Evolutionary conservation across 2,888 invertebrate genomes (phyloP).

Genomic region (Tupiocoris notatus): DNA sequence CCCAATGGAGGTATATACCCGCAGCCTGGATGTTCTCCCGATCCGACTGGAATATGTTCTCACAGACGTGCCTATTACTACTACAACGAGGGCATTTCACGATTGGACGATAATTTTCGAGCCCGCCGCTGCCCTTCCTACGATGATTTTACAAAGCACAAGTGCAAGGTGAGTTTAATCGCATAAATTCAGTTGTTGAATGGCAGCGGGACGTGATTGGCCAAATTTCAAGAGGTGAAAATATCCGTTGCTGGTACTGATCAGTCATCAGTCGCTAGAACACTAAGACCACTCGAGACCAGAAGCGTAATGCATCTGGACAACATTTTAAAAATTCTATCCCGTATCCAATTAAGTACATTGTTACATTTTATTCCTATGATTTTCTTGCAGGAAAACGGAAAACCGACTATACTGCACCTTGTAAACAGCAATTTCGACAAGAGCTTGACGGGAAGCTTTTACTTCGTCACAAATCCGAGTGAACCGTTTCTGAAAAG

Average conservation of each 20-base stretch:
- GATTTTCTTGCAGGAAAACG: conserved; percentile 29
- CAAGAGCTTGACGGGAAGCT: conserved; percentile 48
- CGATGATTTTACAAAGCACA: conserved; percentile 15
- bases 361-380: no score
- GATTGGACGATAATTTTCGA: conserved; percentile 49
- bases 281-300: no score
- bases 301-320: no score
- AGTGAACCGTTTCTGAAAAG: conserved; percentile 47
- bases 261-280: not conserved
- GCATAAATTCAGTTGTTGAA: not conserved
- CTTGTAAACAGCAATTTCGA: conserved; percentile 36
- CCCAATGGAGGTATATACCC: conserved; percentile 59
- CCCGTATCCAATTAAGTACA: no score
- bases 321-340: no score
- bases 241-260: no score
- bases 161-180: conserved; percentile 25
- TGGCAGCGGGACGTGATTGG: not conserved
- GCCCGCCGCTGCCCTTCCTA: conserved; percentile 49
- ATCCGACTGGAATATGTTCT: conserved; percentile 57
- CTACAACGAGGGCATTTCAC: conserved; percentile 51
- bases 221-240: no score
- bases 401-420: conserved; percentile 16
- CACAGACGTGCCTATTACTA: conserved; percentile 52
- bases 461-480: conserved; percentile 50
- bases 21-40: conserved; percentile 61